A percentile compares a stretch with the other conserved stretches of the same genome.
phyloP scores from a whole-genome alignment of 1,140 invertebrate species.

The Hormaphis cornu region DNA sequence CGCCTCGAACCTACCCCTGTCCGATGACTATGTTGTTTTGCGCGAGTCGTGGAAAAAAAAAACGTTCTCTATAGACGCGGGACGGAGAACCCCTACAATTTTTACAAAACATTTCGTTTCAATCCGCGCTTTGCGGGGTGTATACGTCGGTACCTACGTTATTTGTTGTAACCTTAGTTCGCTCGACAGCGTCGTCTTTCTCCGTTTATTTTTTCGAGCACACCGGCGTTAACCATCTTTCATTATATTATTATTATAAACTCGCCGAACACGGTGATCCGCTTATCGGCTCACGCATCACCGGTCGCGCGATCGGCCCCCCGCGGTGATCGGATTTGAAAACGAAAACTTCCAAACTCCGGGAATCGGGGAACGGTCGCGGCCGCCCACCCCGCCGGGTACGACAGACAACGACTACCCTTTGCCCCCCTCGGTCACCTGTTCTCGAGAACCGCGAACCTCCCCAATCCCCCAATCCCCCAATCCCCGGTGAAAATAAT shows the following conservation, averaged over 20 bases:
- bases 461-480: not conserved
- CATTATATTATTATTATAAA: no score
- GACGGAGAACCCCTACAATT: no score
- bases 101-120: no score
- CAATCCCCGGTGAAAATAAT: not conserved
- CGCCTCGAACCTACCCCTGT: no score
- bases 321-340: slow-evolving; percentile 22
- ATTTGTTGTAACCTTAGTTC: no score
- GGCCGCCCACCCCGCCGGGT: not conserved
- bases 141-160: no score
- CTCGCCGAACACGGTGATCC: slow-evolving; percentile 8
- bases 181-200: no score
- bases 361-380: slow-evolving; percentile 4
- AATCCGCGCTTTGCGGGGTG: no score
- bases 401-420: not conserved
- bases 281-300: slow-evolving; percentile 17
- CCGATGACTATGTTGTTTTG: no score
- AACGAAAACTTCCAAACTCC: slow-evolving; percentile 22
- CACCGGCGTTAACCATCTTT: slow-evolving; percentile 24
- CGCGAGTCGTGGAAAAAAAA: no score
- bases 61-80: no score
- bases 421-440: not conserved
- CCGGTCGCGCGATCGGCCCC: slow-evolving; percentile 17
- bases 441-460: not conserved
- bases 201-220: no score